Evolutionary conservation across 2,113 vertebrate genomes (phyloP).

Genomic region (Xiphophorus couchianus): DNA sequence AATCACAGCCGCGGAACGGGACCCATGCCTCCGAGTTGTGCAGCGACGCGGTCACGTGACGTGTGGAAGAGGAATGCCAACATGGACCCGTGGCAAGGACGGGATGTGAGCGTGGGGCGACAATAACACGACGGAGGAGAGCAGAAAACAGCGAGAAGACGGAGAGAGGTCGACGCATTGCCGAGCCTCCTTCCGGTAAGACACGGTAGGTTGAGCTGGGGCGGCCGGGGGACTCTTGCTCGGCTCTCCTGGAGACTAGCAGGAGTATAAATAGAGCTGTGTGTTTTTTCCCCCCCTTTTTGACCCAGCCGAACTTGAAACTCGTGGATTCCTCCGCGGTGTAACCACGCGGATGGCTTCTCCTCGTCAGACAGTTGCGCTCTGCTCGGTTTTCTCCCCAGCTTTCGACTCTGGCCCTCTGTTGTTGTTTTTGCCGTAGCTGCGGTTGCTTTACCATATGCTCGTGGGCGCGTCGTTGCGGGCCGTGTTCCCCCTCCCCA

Average conservation of each 20-base stretch:
- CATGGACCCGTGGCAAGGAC: conserved; percentile 85
- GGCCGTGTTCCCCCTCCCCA: conserved; percentile 45
- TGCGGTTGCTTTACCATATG: conserved; percentile 1
- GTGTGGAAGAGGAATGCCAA: conserved; percentile 78
- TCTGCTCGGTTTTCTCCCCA: background rate
- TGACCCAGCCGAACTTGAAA: conserved; percentile 67
- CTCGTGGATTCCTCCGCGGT: conserved; percentile 40
- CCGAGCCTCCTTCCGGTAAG: background rate
- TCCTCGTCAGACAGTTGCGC: background rate
- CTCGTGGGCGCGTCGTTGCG: conserved; percentile 44
- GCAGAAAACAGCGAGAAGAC: background rate
- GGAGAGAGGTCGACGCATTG: conserved; percentile 13
- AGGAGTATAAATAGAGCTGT: conserved; percentile 39
- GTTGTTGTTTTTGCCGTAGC: background rate
- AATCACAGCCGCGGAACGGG: conserved; percentile 54
- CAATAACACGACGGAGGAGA: conserved; percentile 67
- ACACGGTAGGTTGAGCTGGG: conserved; percentile 50
- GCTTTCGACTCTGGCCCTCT: background rate
- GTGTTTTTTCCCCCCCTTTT: background rate
- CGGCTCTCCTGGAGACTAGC: background rate
- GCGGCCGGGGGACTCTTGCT: background rate
- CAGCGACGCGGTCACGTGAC: conserved; percentile 82
- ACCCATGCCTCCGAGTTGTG: conserved; percentile 74
- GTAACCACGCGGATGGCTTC: conserved; percentile 8
- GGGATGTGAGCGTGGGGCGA: conserved; percentile 57